These are phyloP conservation scores for Alloscopus bannaensis DNA, from an alignment of 2,888 invertebrate genomes.

Conservation along the genomic window DNA sequence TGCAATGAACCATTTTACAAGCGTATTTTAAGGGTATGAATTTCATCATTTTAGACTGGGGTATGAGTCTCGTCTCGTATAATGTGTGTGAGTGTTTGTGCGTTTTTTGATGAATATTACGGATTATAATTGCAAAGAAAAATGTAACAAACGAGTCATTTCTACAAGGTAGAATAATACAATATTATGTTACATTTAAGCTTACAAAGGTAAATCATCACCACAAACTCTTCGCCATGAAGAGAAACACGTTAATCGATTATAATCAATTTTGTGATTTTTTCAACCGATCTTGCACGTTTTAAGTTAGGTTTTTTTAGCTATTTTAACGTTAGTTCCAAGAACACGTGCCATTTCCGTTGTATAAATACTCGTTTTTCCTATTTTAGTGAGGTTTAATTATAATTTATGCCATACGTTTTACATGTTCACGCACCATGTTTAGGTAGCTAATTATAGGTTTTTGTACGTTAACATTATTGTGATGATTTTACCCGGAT, in stretches of 20 bases:
- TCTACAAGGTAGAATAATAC: slow-evolving; percentile 7
- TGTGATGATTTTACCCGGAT: neutral
- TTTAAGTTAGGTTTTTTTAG: slow-evolving; percentile 17
- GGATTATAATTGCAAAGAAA: neutral
- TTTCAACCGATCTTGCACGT: slow-evolving; percentile 16
- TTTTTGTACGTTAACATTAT: neutral
- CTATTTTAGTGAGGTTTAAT: neutral
- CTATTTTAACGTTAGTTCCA: neutral
- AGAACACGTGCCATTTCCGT: slow-evolving; percentile 19
- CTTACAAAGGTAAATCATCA: neutral
- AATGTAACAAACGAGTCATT: slow-evolving; percentile 12
- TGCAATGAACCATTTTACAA: slow-evolving; percentile 40
- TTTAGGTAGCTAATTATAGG: neutral
- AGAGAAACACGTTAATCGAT: slow-evolving; percentile 38
- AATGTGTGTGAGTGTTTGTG: neutral
- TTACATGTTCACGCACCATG: neutral
- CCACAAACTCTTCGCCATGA: slow-evolving; percentile 17
- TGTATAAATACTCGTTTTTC: slow-evolving; percentile 30
- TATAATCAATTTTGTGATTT: slow-evolving; percentile 41
- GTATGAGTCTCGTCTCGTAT: slow-evolving; percentile 42
- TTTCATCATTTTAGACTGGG: slow-evolving; percentile 54
- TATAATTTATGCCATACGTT: neutral
- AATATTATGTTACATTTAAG: neutral
- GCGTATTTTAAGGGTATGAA: slow-evolving; percentile 29
- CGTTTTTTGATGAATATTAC: slow-evolving; percentile 5